Evolutionary conservation across 2,888 invertebrate genomes (phyloP), one percentile per base, ranked within the genome.

Genomic region (Criorhina ranunculi): DNA sequence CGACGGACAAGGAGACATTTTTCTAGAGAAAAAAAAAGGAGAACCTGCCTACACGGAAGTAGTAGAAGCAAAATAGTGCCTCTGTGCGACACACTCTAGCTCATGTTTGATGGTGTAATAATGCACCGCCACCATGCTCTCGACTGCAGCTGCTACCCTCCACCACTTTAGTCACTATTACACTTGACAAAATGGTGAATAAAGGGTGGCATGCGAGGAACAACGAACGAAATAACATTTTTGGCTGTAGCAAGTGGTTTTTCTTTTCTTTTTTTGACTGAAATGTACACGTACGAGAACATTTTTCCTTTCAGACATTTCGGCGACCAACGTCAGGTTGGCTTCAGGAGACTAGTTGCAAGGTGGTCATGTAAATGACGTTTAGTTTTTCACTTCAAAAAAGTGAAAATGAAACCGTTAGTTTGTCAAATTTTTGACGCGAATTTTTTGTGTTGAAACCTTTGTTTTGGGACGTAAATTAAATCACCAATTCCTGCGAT

Each of bases 31-130:
- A 44, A 60, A 51, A 46, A 31, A 67, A 55, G 31, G 40, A 51
- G 17, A 49, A 19, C 37, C 31, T 69, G 67, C 67, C 79, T 73
- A 79, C 83, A 73, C 83, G 83, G 83, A 83, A 83, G 69, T 79
- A 83, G 78, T 64, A 67, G 60, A 49, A 46, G 60, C 66, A 44
- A 40, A 83, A 78, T 83, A 73, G 62, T 78, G 72, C 59, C 59
- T 66, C 31, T 69, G 69, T 44, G 60, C 59, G 31, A 70, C 72
- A 80, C 57, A 55, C 24, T 44, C 12, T 37, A 12, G 73, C 42
- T 44, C 62, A 69, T 69, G 79, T 69, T 79, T 59, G 73, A 79
- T 79, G 73, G 78, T 64, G 69, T 78, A 79, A 75, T 79, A 75
- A 67, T 67, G 78, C 60, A 40, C 57, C 29, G 66, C 37, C 44